These are phyloP conservation scores for Elachura formosa DNA, from an alignment of 2,113 vertebrate species.

Conservation along the genomic window DNA sequence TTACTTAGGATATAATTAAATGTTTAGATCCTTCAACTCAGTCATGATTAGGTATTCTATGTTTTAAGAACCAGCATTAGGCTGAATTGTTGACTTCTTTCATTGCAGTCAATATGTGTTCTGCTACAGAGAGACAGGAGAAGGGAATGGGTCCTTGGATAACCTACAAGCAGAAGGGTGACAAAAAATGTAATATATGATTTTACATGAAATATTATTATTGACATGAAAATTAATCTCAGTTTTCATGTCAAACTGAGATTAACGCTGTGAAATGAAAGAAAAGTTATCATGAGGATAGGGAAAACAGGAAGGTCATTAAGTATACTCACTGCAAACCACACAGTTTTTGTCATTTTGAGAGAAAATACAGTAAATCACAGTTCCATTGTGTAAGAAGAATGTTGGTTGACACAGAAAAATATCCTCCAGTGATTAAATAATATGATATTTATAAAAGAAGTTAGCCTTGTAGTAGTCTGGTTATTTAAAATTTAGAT, in stretches of 20 bases:
- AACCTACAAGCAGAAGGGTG: background rate
- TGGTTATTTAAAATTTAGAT: background rate
- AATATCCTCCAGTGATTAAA: conserved; percentile 13
- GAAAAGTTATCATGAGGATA: background rate
- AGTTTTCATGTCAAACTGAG: background rate
- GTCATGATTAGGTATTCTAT: background rate
- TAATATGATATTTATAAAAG: background rate
- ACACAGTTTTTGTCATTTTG: background rate
- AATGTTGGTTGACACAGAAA: background rate
- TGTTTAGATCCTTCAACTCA: background rate
- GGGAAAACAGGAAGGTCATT: background rate
- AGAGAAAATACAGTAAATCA: background rate
- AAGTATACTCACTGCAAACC: background rate
- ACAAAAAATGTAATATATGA: background rate
- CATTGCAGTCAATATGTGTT: background rate
- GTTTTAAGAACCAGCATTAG: background rate
- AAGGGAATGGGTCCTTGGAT: background rate
- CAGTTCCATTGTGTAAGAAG: background rate
- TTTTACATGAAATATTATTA: too few species aligned
- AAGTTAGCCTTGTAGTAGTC: background rate
- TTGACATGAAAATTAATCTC: too few species aligned
- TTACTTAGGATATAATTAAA: background rate
- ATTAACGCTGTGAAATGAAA: background rate
- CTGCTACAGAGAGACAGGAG: background rate
- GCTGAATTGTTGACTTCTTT: background rate